Evolutionary conservation across 2,888 invertebrate genomes (phyloP), one percentile per base, ranked within the genome.

Genomic region (Imbricaverruca yamaguchii): DNA sequence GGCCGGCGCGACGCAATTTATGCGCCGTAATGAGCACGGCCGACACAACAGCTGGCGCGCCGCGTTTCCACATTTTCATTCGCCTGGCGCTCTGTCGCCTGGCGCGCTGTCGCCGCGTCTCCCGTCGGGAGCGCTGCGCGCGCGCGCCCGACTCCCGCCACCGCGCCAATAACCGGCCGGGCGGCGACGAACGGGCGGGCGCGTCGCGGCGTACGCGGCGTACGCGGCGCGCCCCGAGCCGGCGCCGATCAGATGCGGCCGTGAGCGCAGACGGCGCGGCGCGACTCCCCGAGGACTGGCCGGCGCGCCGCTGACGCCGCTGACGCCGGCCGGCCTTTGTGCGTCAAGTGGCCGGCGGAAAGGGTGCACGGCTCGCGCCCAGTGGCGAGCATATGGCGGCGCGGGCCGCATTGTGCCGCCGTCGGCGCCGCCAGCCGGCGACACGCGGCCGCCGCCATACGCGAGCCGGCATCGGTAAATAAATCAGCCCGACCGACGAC

Each of bases 51-150:
- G 74, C 74, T 74, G 74, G 74, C 21, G 74, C 55, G 74, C 74
- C 55, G 53, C 8, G 59, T 69, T 69, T 69, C 69, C 69, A 69
- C 39, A 69, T 69, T 69, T 69, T 39, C 69, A 69, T 69, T 69
- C 39, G 15, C 39, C 39, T 69, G 63, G 63, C n/a, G 63, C n/a
- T 9, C 63, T 18, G n/a, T 10, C 21, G n/a, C n/a, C 18, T 9
- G 63, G 63, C n/a, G 63, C n/a, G n/a, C 63, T 18, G n/a, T 10
- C 21, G n/a, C n/a, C 18, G n/a, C 63, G 21, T 18, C n/a, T 63
- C n/a, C 63, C n/a, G 63, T 9, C 63, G 8, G 63, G 63, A 10
- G 9, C 63, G 63, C n/a, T 4, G 21, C 63, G 18, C n/a, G 39
- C 39, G 39, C 39, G 39, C 39, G 39, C 39, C 2, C 39, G 39